phyloP scores from a whole-genome alignment of 1,140 invertebrate genomes.

The Scaptomyza pallida region DNA sequence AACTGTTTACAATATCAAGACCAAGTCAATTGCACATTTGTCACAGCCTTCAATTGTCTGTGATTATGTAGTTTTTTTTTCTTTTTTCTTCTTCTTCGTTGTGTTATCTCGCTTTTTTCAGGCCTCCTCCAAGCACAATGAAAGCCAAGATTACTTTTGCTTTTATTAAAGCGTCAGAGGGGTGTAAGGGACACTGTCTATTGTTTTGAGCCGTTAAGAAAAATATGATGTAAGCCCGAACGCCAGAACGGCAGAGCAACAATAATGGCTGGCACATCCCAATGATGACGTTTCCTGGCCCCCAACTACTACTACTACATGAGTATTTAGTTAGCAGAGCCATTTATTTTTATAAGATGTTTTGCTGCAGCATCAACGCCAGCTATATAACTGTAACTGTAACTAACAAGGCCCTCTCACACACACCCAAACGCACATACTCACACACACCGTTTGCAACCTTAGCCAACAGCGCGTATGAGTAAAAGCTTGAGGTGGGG shows the following conservation, averaged over 20 bases:
- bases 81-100: too few relatives aligned
- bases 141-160: constrained; percentile 12
- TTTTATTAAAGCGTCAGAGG: constrained; percentile 4
- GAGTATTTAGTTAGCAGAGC: constrained; percentile 61
- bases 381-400: constrained; percentile 30
- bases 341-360: constrained; percentile 78
- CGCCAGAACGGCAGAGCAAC: constrained; percentile 17
- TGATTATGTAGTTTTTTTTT: constrained; percentile 15
- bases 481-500: constrained; percentile 51
- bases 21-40: constrained; percentile 51
- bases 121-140: constrained; percentile 9
- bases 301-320: constrained; percentile 13
- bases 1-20: constrained; percentile 50
- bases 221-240: constrained; percentile 75
- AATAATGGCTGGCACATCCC: not conserved
- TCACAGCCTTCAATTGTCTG: constrained; percentile 40
- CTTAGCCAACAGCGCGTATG: constrained; percentile 65
- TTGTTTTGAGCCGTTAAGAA: constrained; percentile 65
- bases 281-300: not conserved
- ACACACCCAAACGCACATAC: constrained; percentile 26
- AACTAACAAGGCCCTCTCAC: constrained; percentile 22
- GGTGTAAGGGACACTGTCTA: constrained; percentile 14
- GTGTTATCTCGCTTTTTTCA: too few relatives aligned
- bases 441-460: constrained; percentile 56
- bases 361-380: constrained; percentile 37